Conservation (phyloP, 2,113 vertebrate species). For the Poeciliopsis retropinna region DNA sequence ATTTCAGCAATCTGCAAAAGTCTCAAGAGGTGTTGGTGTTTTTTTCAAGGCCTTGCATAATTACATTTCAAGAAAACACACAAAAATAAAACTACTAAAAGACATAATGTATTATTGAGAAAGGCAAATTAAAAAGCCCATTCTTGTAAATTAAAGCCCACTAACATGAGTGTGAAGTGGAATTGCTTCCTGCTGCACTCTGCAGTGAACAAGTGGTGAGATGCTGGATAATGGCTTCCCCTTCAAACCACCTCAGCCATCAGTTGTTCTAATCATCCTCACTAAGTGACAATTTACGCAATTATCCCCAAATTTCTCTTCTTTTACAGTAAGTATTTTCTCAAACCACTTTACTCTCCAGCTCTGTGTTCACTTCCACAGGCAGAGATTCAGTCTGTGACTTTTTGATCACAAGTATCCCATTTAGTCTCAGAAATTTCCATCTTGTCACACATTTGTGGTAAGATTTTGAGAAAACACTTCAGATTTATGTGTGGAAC, state of each 20-base stretch:
- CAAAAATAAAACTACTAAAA: background rate
- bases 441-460: background rate
- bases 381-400: background rate
- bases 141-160: slow-evolving; percentile 40
- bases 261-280: slow-evolving; percentile 55
- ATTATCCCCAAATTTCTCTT: slow-evolving; percentile 46
- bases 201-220: slow-evolving; percentile 25
- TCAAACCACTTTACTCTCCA: slow-evolving; percentile 32
- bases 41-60: background rate
- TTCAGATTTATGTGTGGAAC: background rate
- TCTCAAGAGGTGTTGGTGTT: too few relatives aligned
- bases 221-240: slow-evolving; percentile 57
- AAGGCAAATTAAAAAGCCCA: slow-evolving; percentile 24
- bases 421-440: background rate
- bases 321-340: slow-evolving; percentile 33
- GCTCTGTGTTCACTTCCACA: slow-evolving; percentile 11
- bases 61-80: background rate
- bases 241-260: slow-evolving; percentile 49
- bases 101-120: slow-evolving; percentile 5
- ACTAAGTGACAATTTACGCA: slow-evolving; percentile 62
- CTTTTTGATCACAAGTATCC: slow-evolving; percentile 8
- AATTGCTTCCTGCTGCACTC: slow-evolving; percentile 34
- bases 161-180: slow-evolving; percentile 38
- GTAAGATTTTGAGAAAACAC: background rate
- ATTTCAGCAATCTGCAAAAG: background rate